phyloP scores from a whole-genome alignment of 2,113 vertebrate species.

The Mormoops blainvillei region DNA sequence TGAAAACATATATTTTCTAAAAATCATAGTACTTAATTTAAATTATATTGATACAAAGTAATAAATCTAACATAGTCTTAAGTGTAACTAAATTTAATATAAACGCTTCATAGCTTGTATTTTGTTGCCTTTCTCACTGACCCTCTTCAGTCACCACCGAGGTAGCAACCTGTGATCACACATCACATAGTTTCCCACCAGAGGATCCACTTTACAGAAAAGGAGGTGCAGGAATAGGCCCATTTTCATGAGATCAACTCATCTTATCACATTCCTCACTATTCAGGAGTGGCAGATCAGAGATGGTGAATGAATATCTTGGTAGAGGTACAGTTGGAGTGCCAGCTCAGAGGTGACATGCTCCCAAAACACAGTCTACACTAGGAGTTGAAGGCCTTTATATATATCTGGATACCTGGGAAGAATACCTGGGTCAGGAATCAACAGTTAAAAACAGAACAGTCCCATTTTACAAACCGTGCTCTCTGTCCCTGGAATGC shows the following conservation, averaged over 20 bases:
- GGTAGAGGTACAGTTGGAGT: accelerated
- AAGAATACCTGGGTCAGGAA: background rate
- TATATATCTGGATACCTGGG: background rate
- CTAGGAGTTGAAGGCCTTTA: background rate
- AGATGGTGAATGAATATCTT: no score
- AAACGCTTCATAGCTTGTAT: background rate
- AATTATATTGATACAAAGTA: background rate
- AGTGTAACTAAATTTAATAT: background rate
- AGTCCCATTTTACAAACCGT: background rate
- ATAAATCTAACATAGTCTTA: background rate
- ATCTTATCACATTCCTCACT: background rate
- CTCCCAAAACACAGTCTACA: background rate
- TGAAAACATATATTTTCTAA: background rate
- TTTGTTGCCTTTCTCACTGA: background rate
- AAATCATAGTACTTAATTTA: background rate
- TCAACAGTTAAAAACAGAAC: background rate
- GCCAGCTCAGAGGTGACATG: accelerated
- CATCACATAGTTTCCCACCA: no score
- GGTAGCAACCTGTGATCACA: background rate
- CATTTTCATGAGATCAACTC: background rate
- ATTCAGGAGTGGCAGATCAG: no score
- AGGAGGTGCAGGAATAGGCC: background rate
- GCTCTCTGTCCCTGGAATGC: background rate
- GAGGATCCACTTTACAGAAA: background rate
- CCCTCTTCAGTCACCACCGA: background rate